Percentiles rank a stretch among this genome's conserved stretches.
These are phyloP conservation scores for Elegia similella DNA, from an alignment of 2,888 invertebrate genomes.

Conservation along the genomic window DNA sequence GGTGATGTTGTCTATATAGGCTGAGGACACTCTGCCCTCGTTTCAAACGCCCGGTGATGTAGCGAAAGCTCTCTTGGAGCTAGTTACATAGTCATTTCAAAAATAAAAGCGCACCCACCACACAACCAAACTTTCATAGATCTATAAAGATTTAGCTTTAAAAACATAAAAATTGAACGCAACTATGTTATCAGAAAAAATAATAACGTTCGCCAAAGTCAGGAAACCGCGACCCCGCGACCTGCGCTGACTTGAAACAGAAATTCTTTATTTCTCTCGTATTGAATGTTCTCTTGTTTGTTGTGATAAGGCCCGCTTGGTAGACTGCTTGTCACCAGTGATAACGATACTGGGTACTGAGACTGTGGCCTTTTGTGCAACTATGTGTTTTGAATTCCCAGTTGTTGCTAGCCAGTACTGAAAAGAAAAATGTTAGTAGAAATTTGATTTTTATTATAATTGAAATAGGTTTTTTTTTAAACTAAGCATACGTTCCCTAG, in stretches of 20 bases:
- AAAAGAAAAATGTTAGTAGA: neutral
- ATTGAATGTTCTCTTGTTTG: conserved; percentile 41
- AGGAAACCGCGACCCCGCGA: conserved; percentile 67
- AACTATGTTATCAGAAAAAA: conserved; percentile 59
- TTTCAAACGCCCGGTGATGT: too few species aligned
- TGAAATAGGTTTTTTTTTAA: too few species aligned
- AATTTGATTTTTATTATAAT: too few species aligned
- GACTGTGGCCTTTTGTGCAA: conserved; percentile 7
- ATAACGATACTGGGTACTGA: conserved; percentile 37
- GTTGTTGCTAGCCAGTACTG: neutral
- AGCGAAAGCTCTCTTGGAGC: too few species aligned
- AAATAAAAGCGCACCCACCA: too few species aligned
- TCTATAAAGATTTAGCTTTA: conserved; percentile 28
- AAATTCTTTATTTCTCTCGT: conserved; percentile 51
- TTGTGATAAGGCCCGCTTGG: conserved; percentile 45
- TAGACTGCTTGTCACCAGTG: conserved; percentile 76
- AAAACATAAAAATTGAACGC: conserved; percentile 55
- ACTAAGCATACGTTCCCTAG: too few species aligned
- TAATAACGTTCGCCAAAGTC: conserved; percentile 41
- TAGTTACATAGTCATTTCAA: too few species aligned
- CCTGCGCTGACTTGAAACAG: conserved; percentile 49
- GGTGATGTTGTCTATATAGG: too few species aligned
- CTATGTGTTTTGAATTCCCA: neutral
- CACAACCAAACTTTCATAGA: too few species aligned
- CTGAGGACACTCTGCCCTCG: too few species aligned